Evolutionary conservation across 2,113 vertebrate genomes (phyloP).

Genomic region (Nothobranchius kuhntae): DNA sequence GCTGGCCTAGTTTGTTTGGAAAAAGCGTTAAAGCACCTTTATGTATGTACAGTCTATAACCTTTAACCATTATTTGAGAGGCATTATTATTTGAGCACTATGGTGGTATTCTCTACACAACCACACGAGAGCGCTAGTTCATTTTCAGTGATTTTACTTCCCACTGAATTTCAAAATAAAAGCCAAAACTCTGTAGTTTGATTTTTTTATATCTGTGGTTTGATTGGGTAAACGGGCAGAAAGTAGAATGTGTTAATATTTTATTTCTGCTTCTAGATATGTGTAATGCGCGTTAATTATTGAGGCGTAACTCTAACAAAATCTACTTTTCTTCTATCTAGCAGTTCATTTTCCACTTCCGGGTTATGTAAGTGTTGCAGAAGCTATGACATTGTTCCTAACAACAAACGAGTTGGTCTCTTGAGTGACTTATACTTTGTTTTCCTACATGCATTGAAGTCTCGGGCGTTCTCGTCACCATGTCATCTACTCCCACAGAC

Average conservation of each 20-base stretch:
- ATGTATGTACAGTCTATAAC: no score
- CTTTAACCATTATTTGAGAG: not conserved
- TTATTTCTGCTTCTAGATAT: not conserved
- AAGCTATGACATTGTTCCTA: conserved; percentile 63
- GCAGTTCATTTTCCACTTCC: conserved; percentile 41
- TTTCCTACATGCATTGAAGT: conserved; percentile 22
- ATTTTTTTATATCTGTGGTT: no score
- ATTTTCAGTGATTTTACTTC: not conserved
- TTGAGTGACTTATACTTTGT: not conserved
- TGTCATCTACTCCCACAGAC: conserved; percentile 51
- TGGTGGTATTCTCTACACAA: not conserved
- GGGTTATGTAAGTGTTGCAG: conserved; percentile 35
- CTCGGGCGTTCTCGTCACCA: conserved; percentile 19
- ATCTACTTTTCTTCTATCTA: no score
- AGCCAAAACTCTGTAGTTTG: not conserved
- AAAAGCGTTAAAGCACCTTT: no score
- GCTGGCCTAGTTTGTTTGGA: no score
- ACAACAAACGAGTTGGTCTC: not conserved
- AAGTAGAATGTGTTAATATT: no score
- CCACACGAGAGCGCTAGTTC: conserved; percentile 8
- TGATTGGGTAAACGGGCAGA: fast-evolving
- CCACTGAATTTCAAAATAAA: conserved; percentile 47
- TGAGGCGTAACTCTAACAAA: not conserved
- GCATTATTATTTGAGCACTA: not conserved
- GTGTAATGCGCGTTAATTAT: not conserved